These are phyloP conservation scores for Diuraphis noxia DNA, from an alignment of 1,140 invertebrate species.

Conservation along the genomic window DNA sequence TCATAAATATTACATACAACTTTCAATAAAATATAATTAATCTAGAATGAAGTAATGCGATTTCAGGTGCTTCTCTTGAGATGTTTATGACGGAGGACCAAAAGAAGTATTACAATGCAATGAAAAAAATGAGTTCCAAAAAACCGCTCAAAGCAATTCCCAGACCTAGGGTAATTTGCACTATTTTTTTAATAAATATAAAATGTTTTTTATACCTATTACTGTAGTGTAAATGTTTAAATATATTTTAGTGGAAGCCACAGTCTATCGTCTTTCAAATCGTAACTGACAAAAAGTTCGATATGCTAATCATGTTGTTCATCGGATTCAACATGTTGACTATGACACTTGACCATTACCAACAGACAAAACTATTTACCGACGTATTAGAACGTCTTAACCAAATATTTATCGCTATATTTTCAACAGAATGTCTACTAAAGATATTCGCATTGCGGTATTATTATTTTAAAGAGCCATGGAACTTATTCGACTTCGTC, in stretches of 20 bases:
- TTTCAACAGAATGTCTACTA: slow-evolving; percentile 94
- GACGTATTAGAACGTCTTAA: slow-evolving; percentile 87
- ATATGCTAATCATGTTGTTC: slow-evolving; percentile 99
- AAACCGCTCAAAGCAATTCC: slow-evolving; percentile 97
- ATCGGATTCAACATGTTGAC: slow-evolving; percentile 98
- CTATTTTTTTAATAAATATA: not conserved
- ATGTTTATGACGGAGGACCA: slow-evolving; percentile 99
- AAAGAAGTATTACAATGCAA: slow-evolving; percentile 99
- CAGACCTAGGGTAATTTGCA: slow-evolving; percentile 80
- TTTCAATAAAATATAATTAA: not conserved
- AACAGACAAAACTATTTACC: slow-evolving; percentile 81
- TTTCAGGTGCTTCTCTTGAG: slow-evolving; percentile 93
- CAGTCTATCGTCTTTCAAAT: slow-evolving; percentile 96
- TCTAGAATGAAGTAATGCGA: not conserved
- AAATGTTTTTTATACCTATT: not conserved
- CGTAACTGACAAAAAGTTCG: slow-evolving; percentile 97
- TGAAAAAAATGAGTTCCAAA: slow-evolving; percentile 99
- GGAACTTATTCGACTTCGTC: slow-evolving; percentile 99
- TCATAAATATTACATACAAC: not conserved
- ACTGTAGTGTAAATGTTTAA: not conserved
- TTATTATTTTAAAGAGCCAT: slow-evolving; percentile 98
- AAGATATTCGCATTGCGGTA: slow-evolving; percentile 96
- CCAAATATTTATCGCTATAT: slow-evolving; percentile 97
- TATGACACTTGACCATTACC: slow-evolving; percentile 97
- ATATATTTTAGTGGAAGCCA: slow-evolving; percentile 81